A percentile compares a stretch with the other conserved stretches of the same genome.
Evolutionary conservation across 2,888 invertebrate species (phyloP).

Genomic region (Pandemis cinnamomeana): DNA sequence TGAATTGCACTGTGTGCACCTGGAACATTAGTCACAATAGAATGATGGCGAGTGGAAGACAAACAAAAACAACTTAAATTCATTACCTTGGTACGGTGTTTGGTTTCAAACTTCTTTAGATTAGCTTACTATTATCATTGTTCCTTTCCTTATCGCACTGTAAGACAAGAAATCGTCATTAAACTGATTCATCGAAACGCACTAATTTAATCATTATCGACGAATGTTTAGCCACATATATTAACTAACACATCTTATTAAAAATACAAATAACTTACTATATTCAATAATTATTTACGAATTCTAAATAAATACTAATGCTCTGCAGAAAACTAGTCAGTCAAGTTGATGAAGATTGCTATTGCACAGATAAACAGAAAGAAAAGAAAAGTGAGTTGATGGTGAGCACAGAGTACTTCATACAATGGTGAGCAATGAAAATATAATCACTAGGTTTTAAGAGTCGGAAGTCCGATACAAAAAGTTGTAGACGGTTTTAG

Average conservation of each 20-base stretch:
- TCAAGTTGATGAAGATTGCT: slow-evolving; percentile 32
- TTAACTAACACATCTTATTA: slow-evolving; percentile 11
- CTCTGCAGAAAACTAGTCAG: slow-evolving; percentile 37
- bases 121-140: slow-evolving; percentile 75
- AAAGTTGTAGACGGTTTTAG: too few relatives aligned
- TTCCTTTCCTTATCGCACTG: slow-evolving; percentile 70
- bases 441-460: too few relatives aligned
- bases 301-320: slow-evolving; percentile 38
- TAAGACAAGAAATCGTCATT: slow-evolving; percentile 64
- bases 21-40: slow-evolving; percentile 34
- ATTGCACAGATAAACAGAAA: slow-evolving; percentile 27
- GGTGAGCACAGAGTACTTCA: not conserved
- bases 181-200: slow-evolving; percentile 56
- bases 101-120: slow-evolving; percentile 55
- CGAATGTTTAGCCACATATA: slow-evolving; percentile 36
- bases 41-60: slow-evolving; percentile 21
- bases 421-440: not conserved
- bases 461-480: too few relatives aligned
- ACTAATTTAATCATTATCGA: slow-evolving; percentile 41
- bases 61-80: slow-evolving; percentile 39
- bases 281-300: slow-evolving; percentile 36
- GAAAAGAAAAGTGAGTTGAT: slow-evolving; percentile 8
- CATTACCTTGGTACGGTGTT: slow-evolving; percentile 47
- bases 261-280: slow-evolving; percentile 32
- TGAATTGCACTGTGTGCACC: slow-evolving; percentile 31